A percentile compares a stretch with the other conserved stretches of the same genome.
These are phyloP conservation scores for Heliconius erato DNA, from an alignment of 2,888 invertebrate species.

Conservation along the genomic window DNA sequence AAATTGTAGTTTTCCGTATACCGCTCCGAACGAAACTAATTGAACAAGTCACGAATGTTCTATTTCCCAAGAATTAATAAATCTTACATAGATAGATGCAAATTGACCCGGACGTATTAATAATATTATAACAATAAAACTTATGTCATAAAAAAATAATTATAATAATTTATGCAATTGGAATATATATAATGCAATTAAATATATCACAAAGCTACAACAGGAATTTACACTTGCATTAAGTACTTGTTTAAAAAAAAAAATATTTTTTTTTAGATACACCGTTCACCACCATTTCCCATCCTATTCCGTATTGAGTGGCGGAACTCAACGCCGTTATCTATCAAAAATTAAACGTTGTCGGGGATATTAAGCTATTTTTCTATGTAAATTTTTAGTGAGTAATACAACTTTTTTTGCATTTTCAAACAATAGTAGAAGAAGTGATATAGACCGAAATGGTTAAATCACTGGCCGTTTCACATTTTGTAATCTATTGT, in stretches of 20 bases:
- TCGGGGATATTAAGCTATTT: neutral
- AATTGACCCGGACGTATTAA: slow-evolving; percentile 40
- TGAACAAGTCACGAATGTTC: slow-evolving; percentile 36
- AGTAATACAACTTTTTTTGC: neutral
- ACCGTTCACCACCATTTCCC: no score
- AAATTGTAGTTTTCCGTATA: slow-evolving; percentile 19
- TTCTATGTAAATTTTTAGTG: neutral
- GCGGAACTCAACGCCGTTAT: neutral
- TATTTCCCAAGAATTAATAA: slow-evolving; percentile 41
- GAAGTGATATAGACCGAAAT: neutral
- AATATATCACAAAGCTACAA: neutral
- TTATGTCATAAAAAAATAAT: neutral
- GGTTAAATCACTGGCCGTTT: neutral
- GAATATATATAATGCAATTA: neutral
- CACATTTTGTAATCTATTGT: neutral
- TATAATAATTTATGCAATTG: neutral
- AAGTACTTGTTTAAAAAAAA: neutral
- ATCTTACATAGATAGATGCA: slow-evolving; percentile 37
- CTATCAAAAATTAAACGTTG: neutral
- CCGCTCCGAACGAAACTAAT: slow-evolving; percentile 20
- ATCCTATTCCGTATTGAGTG: neutral
- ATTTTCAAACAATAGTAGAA: neutral
- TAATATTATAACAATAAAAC: slow-evolving; percentile 15
- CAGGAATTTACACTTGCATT: neutral
- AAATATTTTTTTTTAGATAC: neutral